Evolutionary conservation across 2,113 vertebrate genomes (phyloP), one percentile per base, ranked within the genome.

Genomic region (Daubentonia madagascariensis): DNA sequence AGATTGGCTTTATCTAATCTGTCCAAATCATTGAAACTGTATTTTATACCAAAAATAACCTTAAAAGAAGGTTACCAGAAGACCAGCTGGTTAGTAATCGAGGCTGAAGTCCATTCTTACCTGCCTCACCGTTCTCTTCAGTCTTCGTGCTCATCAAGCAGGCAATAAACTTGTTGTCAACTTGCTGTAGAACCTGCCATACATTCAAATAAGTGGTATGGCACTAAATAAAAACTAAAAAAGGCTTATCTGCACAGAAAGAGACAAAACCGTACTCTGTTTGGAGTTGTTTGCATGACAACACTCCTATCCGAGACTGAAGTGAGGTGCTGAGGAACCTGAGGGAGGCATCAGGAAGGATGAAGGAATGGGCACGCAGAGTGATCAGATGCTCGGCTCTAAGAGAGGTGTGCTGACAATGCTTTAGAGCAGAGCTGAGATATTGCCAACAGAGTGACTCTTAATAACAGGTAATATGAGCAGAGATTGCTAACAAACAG

Each of bases 81-180:
- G 96, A 72, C 54, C 16, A 81, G 85, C 32, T 85, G 48, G 35
- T 76, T 67, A 23, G 80, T 72, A 61, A 48, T 18, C 6, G 35
- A 85, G 48, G 28, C 35, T 83, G 91, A 75, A 10, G 75, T 83
- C 63, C 17, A 87, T 57, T 89, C 98, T 99, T 97, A 99, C 99
- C 99, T 99, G 96, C 50, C 35, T 96, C 59, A 65, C 97, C 80
- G 57, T 94, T 93, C 85, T 98, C 95, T 70, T 98, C 98, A 32
- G 95, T 96, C 95, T 98, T 99, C 35, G 99, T 99, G 94, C 99
- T 99, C 97, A 99, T 99, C 95, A 99, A 98, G 98, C 99, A 99
- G n/a, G 99, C 99, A 1, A 99, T 99, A 97, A 99, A 99, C 98
- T 99, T 99, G 98, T 99, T 99, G 98, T 99, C 99, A 98, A 99